Conservation (phyloP, 1,140 invertebrate genomes). For the Trachymyrmex septentrionalis region DNA sequence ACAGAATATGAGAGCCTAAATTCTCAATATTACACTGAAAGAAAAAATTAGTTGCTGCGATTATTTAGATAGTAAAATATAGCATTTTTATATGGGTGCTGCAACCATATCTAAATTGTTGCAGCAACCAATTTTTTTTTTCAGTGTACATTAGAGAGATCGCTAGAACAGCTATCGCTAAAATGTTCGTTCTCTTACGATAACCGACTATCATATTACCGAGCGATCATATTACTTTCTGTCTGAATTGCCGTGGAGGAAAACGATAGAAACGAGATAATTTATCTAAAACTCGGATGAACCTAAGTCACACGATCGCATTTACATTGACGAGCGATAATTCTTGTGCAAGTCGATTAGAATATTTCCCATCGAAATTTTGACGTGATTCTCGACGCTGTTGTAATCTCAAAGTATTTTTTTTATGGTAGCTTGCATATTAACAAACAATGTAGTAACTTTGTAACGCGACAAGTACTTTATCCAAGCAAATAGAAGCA, state of each 20-base stretch:
- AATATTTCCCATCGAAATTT: not conserved
- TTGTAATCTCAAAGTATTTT: not conserved
- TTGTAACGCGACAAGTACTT: not conserved
- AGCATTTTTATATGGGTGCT: too few relatives aligned
- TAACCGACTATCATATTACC: too few relatives aligned
- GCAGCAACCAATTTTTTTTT: too few relatives aligned
- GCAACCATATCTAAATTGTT: too few relatives aligned
- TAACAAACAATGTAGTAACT: not conserved
- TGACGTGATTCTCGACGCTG: too few relatives aligned
- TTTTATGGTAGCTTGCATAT: not conserved
- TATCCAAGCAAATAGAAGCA: not conserved
- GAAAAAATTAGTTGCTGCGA: too few relatives aligned
- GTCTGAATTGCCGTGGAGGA: too few relatives aligned
- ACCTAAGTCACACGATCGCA: not conserved
- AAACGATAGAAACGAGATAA: not conserved
- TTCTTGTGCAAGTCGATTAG: not conserved
- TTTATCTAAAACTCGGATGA: not conserved
- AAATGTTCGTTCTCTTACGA: not conserved
- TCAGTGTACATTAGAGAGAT: not conserved
- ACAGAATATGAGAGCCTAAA: too few relatives aligned
- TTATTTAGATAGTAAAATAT: too few relatives aligned
- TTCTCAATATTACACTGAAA: not conserved
- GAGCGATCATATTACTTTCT: not conserved
- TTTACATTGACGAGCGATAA: conserved; percentile 6
- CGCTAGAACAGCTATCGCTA: not conserved